Conservation (phyloP, 2,113 vertebrate species). For the Actenoides lindsayi region DNA sequence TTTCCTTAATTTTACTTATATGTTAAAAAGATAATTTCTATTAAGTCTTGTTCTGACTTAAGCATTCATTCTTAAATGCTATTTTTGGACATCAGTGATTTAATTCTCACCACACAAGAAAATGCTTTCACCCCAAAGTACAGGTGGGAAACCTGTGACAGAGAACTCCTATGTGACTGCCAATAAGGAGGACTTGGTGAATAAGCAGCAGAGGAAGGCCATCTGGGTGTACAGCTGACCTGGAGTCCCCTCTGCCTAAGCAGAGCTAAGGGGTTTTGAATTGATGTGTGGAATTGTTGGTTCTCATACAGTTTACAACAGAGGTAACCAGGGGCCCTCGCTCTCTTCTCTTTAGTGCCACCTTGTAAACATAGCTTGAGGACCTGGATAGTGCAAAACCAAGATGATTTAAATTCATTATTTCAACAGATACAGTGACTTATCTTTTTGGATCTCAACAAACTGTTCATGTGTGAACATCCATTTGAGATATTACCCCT, state of each 20-base stretch:
- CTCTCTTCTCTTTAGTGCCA: neutral
- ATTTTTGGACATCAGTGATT: neutral
- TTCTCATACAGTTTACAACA: neutral
- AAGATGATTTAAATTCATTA: neutral
- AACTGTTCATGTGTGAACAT: neutral
- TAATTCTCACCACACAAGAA: neutral
- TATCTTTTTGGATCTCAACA: neutral
- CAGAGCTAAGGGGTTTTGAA: neutral
- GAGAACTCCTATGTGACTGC: neutral
- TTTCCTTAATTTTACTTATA: neutral
- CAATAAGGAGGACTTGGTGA: neutral
- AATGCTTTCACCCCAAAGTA: neutral
- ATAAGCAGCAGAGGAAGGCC: neutral
- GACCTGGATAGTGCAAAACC: neutral
- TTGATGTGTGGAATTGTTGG: accelerated
- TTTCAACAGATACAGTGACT: neutral
- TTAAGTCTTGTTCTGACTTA: neutral
- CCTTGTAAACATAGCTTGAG: neutral
- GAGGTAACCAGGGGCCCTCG: neutral
- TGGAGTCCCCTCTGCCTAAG: neutral
- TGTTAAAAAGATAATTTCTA: neutral
- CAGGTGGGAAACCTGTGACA: neutral
- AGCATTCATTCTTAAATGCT: neutral
- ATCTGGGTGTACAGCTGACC: neutral
- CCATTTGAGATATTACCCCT: neutral